Percentiles rank a stretch among this genome's conserved stretches.
Conservation (phyloP, 2,113 vertebrate genomes). For the Xiphophorus maculatus region DNA sequence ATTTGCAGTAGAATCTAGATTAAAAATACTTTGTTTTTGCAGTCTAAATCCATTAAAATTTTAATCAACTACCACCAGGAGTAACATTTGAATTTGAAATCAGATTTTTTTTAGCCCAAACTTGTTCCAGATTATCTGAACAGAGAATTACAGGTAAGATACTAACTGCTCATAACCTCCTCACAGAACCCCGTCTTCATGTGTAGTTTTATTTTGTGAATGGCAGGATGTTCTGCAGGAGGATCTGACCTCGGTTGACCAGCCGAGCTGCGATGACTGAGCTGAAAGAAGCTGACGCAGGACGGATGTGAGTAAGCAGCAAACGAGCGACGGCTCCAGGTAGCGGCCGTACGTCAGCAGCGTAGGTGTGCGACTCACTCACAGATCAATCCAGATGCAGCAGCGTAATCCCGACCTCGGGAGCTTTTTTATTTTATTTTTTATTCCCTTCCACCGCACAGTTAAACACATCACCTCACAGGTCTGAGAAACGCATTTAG, state of each 20-base stretch:
- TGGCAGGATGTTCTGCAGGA: background rate
- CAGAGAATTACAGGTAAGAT: background rate
- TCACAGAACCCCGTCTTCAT: too few relatives aligned
- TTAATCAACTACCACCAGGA: too few relatives aligned
- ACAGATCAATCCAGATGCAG: constrained; percentile 26
- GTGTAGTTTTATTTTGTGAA: background rate
- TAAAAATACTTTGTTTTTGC: too few relatives aligned
- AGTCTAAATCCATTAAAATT: too few relatives aligned
- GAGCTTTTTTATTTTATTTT: background rate
- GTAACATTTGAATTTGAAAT: background rate
- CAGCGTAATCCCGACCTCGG: constrained; percentile 7
- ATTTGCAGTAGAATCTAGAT: too few relatives aligned
- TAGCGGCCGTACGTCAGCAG: background rate
- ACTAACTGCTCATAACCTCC: too few relatives aligned
- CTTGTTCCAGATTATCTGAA: background rate
- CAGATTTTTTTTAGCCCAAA: background rate
- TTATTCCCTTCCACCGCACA: background rate
- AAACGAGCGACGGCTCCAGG: background rate
- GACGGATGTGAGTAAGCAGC: constrained; percentile 28
- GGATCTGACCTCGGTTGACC: background rate
- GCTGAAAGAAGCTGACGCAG: constrained; percentile 2
- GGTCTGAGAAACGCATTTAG: background rate
- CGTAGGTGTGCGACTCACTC: constrained; percentile 37
- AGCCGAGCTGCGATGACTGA: background rate
- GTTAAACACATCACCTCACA: background rate